Evolutionary conservation across 1,140 invertebrate genomes (phyloP).

Genomic region (Fopius arisanus): DNA sequence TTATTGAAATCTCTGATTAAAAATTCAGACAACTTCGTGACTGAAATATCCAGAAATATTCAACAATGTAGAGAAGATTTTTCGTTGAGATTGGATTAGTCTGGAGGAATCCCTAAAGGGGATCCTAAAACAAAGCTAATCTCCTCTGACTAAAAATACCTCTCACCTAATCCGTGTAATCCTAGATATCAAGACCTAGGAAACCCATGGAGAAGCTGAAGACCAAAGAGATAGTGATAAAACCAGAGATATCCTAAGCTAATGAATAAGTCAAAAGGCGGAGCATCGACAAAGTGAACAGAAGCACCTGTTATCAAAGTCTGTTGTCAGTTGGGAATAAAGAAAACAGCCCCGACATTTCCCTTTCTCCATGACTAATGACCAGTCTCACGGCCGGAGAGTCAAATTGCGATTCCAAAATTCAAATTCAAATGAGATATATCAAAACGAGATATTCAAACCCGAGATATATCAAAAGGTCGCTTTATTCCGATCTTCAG

Average conservation of each 20-base stretch:
- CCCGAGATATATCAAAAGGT: background rate
- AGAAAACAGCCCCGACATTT: background rate
- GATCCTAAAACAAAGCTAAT: no score
- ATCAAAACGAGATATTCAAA: no score
- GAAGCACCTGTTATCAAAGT: background rate
- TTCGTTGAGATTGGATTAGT: no score
- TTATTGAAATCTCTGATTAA: no score
- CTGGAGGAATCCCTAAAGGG: no score
- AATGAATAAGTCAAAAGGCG: background rate
- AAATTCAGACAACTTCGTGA: no score
- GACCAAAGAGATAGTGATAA: no score
- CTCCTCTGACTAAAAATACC: background rate
- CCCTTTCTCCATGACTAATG: background rate
- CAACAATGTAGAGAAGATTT: no score
- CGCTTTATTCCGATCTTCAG: background rate
- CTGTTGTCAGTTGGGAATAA: background rate
- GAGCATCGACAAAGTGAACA: background rate
- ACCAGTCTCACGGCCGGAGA: background rate
- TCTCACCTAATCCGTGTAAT: background rate
- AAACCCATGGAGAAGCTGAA: no score
- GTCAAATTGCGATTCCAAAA: background rate
- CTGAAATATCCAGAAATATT: no score
- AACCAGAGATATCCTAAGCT: background rate
- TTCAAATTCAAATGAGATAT: background rate
- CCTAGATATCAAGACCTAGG: no score